These are phyloP conservation scores for Probosciger aterrimus DNA, from an alignment of 2,113 vertebrate genomes.

Conservation along the genomic window DNA sequence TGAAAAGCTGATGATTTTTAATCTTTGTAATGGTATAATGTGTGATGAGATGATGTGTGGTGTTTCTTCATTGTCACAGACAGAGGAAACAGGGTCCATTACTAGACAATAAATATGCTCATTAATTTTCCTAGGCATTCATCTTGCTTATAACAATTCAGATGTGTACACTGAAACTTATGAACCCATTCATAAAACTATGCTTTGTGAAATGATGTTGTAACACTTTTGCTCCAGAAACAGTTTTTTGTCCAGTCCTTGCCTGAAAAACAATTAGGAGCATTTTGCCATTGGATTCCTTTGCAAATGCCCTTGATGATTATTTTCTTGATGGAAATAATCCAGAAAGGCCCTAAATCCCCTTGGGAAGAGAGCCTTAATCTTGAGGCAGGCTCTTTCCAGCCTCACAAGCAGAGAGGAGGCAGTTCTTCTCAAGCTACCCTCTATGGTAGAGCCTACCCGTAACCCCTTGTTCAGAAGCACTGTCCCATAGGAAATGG, in stretches of 20 bases:
- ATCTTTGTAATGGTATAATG: neutral
- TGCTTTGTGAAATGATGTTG: neutral
- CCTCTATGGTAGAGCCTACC: accelerated
- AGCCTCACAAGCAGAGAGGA: neutral
- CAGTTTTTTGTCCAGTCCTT: neutral
- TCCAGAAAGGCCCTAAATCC: neutral
- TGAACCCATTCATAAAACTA: neutral
- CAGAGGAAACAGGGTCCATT: neutral
- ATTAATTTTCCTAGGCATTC: conserved; percentile 7
- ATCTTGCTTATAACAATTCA: neutral
- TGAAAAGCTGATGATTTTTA: neutral
- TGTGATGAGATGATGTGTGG: accelerated
- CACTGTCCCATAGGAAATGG: too few species aligned
- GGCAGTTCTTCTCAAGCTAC: neutral
- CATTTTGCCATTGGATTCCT: neutral
- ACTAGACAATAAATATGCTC: conserved; percentile 8
- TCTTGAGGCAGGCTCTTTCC: neutral
- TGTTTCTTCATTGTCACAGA: neutral
- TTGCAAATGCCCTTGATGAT: neutral
- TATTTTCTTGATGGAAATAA: neutral
- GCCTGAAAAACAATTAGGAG: neutral
- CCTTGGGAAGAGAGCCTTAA: neutral
- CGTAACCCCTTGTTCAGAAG: neutral
- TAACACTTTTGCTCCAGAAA: neutral
- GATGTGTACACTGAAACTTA: neutral